These are phyloP conservation scores for Cryptops parisi DNA, from an alignment of 2,888 invertebrate species.

Conservation along the genomic window DNA sequence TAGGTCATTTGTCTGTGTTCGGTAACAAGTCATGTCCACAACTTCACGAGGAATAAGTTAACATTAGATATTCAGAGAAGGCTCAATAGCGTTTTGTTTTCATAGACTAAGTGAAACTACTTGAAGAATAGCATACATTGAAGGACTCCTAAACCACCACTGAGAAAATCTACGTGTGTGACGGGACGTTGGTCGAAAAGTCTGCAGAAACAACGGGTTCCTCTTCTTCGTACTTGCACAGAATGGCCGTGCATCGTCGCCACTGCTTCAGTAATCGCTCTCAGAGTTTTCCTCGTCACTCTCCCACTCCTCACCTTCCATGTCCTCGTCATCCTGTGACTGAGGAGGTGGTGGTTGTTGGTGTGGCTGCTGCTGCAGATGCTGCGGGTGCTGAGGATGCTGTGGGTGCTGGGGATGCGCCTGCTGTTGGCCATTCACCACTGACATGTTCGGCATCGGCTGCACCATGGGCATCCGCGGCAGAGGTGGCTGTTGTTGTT, in stretches of 20 bases:
- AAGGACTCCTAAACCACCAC: constrained; percentile 6
- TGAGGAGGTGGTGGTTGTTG: background rate
- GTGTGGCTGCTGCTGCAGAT: background rate
- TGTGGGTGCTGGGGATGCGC: background rate
- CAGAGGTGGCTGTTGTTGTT: no score
- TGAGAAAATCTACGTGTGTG: background rate
- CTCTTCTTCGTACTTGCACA: no score
- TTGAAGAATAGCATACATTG: constrained; percentile 1
- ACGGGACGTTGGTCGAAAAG: background rate
- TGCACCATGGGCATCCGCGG: background rate
- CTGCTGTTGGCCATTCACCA: background rate
- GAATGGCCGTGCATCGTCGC: no score
- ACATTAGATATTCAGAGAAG: background rate
- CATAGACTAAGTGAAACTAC: constrained; percentile 1
- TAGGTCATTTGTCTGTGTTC: no score
- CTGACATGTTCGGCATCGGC: background rate
- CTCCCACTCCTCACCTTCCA: constrained; percentile 8
- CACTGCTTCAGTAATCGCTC: constrained; percentile 4
- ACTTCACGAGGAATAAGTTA: constrained; percentile 1
- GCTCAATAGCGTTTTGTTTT: constrained; percentile 1
- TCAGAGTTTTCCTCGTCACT: constrained; percentile 5
- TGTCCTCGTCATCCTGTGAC: background rate
- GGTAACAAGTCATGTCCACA: background rate
- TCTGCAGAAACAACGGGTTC: no score
- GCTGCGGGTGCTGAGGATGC: background rate